Base-by-base conservation (phyloP, 2,113 vertebrate genomes). In the Progne subis region DNA sequence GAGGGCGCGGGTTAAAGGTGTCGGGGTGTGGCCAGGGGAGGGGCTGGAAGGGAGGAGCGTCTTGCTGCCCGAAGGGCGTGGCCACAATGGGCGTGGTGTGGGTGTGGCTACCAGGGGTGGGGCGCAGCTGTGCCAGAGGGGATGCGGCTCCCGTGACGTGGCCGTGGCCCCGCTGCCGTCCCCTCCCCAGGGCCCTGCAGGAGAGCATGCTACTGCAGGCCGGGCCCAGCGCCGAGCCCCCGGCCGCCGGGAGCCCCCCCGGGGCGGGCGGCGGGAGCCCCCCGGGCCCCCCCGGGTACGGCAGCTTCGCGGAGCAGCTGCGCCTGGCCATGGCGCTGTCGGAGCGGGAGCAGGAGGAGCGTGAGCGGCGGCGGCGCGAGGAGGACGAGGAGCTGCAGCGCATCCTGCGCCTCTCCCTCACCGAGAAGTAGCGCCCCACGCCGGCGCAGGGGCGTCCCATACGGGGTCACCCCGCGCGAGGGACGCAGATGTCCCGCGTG, bases 331-430 rank as follows among this genome's bases (percentile, higher is more conserved):
- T 99, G 98, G 99, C 99, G 93, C 88, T 99, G 60, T 99, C 99
- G 0, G 99, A 98, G 25, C 94, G 95, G 82, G 99, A 99, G 92
- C 99, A 99, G 94, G 98, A 99, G 92, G 99, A 99, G 94, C 97
- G 88, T 43, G 98, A 99, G 95, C 98, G 98, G 94, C 98, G 93
- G 55, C 98, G 96, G 60, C 57, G 59, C 2, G 94, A 97, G 89
- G 97, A 98, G 67, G 99, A 99, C 4, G 99, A 99, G 47, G 99
- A 99, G 97, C 95, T 99, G 2, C 98, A 99, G 97, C 98, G 99
- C 87, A 99, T 98, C 97, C 97, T 99, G 90, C 98, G 97, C 94
- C 98, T 99, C 83, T 99, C 99, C 12, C 99, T 99, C 97, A 99
- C 99, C 0, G 99, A 99, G 88, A 99, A 99, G 98, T 99, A 98